Evolutionary conservation across 1,140 invertebrate genomes (phyloP).

Genomic region (Papilio xuthus): DNA sequence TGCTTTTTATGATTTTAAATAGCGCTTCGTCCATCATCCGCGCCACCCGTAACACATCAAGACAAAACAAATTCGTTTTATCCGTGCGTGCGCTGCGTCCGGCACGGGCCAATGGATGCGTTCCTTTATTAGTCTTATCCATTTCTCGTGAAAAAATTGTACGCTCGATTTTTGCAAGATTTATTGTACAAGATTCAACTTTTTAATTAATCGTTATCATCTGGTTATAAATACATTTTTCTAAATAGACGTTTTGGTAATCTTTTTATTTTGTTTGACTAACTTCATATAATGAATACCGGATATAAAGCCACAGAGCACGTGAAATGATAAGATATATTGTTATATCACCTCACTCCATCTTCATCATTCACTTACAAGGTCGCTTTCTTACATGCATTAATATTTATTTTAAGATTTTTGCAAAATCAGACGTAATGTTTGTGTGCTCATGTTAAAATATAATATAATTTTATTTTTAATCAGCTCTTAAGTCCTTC

Average conservation of each 20-base stretch:
- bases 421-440: slow-evolving; percentile 46
- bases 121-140: too few species aligned
- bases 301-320: background rate
- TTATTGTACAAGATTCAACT: too few species aligned
- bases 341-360: slow-evolving; percentile 23
- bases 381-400: slow-evolving; percentile 53
- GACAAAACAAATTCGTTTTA: too few species aligned
- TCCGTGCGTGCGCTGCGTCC: too few species aligned
- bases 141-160: too few species aligned
- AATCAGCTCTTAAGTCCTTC: background rate
- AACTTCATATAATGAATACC: background rate
- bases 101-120: too few species aligned
- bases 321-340: slow-evolving; percentile 18
- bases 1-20: too few species aligned
- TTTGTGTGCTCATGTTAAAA: background rate
- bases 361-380: slow-evolving; percentile 53
- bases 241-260: background rate
- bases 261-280: background rate
- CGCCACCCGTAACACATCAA: too few species aligned
- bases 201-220: too few species aligned
- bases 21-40: too few species aligned
- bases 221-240: too few species aligned
- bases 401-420: slow-evolving; percentile 52
- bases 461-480: background rate
- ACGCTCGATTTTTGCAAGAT: too few species aligned